Conservation (phyloP, 2,888 invertebrate genomes). For the Agriotes lineatus region DNA sequence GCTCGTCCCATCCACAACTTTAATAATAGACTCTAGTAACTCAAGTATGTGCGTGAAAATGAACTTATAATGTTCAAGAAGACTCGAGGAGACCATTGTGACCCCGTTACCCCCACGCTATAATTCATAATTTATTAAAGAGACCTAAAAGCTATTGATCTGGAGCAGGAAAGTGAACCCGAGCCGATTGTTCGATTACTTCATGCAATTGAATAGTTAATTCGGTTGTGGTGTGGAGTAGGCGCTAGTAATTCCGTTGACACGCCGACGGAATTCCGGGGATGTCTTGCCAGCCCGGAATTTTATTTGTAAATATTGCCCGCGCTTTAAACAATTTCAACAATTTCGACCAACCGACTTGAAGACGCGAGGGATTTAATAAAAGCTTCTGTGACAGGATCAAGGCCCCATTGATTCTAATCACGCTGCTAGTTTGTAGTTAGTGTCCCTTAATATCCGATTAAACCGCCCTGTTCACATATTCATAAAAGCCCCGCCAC, state of each 20-base stretch:
- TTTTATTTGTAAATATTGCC: slow-evolving; percentile 29
- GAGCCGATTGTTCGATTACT: slow-evolving; percentile 13
- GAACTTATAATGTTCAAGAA: slow-evolving; percentile 1
- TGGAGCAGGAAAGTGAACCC: background rate
- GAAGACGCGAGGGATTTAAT: slow-evolving; percentile 15
- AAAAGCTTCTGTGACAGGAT: slow-evolving; percentile 17
- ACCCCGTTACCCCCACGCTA: background rate
- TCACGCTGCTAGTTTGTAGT: slow-evolving; percentile 28
- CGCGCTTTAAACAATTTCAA: slow-evolving; percentile 18
- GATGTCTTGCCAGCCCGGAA: slow-evolving; percentile 19
- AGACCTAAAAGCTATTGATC: slow-evolving; percentile 21
- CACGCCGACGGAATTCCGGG: slow-evolving; percentile 20
- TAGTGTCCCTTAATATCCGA: slow-evolving; percentile 33
- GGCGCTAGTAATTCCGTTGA: slow-evolving; percentile 19
- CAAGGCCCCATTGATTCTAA: slow-evolving; percentile 26
- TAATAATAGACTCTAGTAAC: background rate
- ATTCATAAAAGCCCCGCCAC: slow-evolving; percentile 33
- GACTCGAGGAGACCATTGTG: slow-evolving; percentile 1
- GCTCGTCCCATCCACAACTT: background rate
- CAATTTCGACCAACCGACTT: background rate
- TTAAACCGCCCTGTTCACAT: slow-evolving; percentile 27
- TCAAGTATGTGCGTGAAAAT: background rate
- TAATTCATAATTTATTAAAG: slow-evolving; percentile 18
- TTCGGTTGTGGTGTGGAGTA: slow-evolving; percentile 20
- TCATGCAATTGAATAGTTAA: slow-evolving; percentile 21